Evolutionary conservation across 2,113 vertebrate genomes (phyloP).

Genomic region (Callaeas wilsoni): DNA sequence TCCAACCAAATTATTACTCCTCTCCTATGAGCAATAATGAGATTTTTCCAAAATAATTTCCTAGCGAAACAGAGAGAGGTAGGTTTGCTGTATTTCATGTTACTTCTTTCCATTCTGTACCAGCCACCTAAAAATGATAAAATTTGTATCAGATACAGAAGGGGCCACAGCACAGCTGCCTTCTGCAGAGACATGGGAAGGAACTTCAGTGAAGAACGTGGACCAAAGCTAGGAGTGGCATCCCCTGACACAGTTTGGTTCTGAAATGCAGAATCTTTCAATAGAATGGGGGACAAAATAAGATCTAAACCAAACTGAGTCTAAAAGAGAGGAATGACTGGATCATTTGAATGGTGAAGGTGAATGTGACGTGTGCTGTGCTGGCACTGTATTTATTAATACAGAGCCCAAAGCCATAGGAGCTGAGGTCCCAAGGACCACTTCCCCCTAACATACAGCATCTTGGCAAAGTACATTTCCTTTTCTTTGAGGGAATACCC

Average conservation of each 20-base stretch:
- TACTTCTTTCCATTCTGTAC: neutral
- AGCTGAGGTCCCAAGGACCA: neutral
- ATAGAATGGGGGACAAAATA: accelerated
- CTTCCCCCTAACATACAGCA: neutral
- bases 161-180: neutral
- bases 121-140: neutral
- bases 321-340: neutral
- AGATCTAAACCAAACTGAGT: neutral
- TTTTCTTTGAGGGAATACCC: neutral
- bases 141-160: neutral
- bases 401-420: neutral
- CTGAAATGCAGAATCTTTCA: neutral
- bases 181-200: neutral
- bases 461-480: neutral
- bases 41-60: neutral
- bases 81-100: neutral
- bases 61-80: neutral
- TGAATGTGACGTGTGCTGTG: neutral
- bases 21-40: neutral
- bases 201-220: neutral
- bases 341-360: neutral
- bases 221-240: neutral
- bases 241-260: neutral
- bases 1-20: neutral
- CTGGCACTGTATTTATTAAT: neutral